Evolutionary conservation across 2,113 vertebrate species (phyloP).

Genomic region (Centropus unirufus): DNA sequence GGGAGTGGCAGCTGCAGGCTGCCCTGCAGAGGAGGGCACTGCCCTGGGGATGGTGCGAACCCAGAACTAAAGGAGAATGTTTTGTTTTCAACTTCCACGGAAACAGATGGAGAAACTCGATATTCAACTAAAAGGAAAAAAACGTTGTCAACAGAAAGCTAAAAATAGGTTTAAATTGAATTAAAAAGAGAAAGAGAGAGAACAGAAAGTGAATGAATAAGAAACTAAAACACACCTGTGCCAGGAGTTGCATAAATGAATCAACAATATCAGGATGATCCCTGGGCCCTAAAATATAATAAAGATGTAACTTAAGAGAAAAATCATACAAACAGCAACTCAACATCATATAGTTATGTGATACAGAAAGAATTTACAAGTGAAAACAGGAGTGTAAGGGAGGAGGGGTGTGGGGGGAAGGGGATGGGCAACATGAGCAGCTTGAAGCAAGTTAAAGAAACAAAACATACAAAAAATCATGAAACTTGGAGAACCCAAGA

Average conservation of each 20-base stretch:
- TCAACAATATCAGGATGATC: slow-evolving; percentile 99
- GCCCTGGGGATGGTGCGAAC: slow-evolving; percentile 58
- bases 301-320: slow-evolving; percentile 99
- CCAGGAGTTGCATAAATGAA: slow-evolving; percentile 99
- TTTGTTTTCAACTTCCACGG: slow-evolving; percentile 87
- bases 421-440: slow-evolving; percentile 89
- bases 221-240: slow-evolving; percentile 99
- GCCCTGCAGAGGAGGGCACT: slow-evolving; percentile 31
- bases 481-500: slow-evolving; percentile 93
- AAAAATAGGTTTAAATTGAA: slow-evolving; percentile 89
- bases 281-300: slow-evolving; percentile 99
- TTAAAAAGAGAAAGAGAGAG: slow-evolving; percentile 88
- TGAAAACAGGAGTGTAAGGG: slow-evolving; percentile 88
- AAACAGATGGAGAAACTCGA: slow-evolving; percentile 89
- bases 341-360: slow-evolving; percentile 99
- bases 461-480: slow-evolving; percentile 91
- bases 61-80: slow-evolving; percentile 80
- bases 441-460: slow-evolving; percentile 95
- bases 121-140: slow-evolving; percentile 88
- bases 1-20: slow-evolving; percentile 26
- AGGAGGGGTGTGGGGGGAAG: slow-evolving; percentile 72
- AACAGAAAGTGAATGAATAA: slow-evolving; percentile 99
- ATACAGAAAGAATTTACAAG: slow-evolving; percentile 89
- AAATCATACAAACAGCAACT: slow-evolving; percentile 99
- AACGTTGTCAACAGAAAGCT: slow-evolving; percentile 88